Base-by-base conservation (phyloP, 2,113 vertebrate genomes). In the Cebidichthys violaceus region DNA sequence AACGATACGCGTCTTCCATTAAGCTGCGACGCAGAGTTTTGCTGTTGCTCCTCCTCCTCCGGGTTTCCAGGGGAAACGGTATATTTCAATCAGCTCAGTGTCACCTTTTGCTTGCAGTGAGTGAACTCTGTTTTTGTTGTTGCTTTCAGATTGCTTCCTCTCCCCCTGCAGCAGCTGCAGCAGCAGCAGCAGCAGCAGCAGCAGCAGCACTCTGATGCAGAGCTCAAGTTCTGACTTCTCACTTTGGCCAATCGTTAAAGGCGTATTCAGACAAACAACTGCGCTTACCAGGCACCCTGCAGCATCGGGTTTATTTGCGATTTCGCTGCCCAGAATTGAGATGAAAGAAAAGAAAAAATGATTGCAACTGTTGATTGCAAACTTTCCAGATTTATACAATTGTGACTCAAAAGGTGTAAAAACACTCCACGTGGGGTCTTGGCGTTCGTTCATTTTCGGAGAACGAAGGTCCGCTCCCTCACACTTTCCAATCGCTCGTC, bases 401-500 rank as follows among this genome's bases (percentile, higher is more conserved):
- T 22, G 60, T 64, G 43, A 43, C 43, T 81, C 29, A 62, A 24
- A 50, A 27, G 22, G 43, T 77, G 64, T 79, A 43, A 87, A 78
- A 86, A 69, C 27, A 33, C 72, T 43, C 66, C 69, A 27, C 55
- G 61, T 71, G 76, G 60, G 27, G 47, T 50, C 47, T 75, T 88
- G 68, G 75, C 79, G 61, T 88, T 69, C 35, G 11, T 27, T 15
- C 2, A 6, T 70, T 70, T 67, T 22, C 14, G 59, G 41, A 62
- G 50, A 85, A 67, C 37, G 29, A 88, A 85, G 14, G 22, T 76
- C 67, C 33, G 54, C 83, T 57, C 15, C 79, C 37, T 41, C 61
- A 20, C 70, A 10, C 43, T 47, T 64, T 79, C 64, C 70, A 61
- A 84, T 79, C 79, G 50, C 41, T 70, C n/a, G 35, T 81, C 45